These are phyloP conservation scores for Picathartes gymnocephalus DNA, from an alignment of 2,113 vertebrate species.

Conservation along the genomic window DNA sequence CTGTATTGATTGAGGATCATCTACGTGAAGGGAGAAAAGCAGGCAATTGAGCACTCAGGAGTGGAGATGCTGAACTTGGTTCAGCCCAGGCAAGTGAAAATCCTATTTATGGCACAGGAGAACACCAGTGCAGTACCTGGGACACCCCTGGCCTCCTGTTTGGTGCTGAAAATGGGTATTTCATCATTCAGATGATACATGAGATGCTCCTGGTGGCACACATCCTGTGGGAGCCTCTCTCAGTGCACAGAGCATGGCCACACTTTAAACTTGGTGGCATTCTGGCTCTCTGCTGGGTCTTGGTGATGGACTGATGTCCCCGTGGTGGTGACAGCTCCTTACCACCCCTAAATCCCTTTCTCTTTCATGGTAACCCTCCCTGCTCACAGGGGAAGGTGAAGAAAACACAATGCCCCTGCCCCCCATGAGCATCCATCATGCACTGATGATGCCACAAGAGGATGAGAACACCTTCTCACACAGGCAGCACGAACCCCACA, in stretches of 20 bases:
- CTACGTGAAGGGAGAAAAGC: neutral
- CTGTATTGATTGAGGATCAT: neutral
- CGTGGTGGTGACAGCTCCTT: accelerated
- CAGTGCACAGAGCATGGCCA: accelerated
- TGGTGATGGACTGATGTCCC: neutral
- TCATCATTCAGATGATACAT: neutral
- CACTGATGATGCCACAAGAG: neutral
- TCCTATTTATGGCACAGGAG: neutral
- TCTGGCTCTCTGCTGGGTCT: neutral
- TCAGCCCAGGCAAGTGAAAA: neutral
- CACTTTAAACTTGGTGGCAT: accelerated
- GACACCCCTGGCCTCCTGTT: neutral
- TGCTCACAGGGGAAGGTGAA: accelerated
- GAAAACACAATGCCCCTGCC: neutral
- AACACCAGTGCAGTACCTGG: neutral
- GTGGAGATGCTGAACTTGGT: neutral
- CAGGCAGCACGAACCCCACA: neutral
- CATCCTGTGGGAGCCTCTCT: neutral
- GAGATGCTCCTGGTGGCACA: neutral
- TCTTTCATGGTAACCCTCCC: neutral
- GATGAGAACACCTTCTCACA: neutral
- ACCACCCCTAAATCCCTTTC: neutral
- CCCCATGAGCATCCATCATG: accelerated
- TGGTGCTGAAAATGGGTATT: neutral
- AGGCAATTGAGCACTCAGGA: neutral